A percentile compares a stretch with the other conserved stretches of the same genome.
Evolutionary conservation across 2,797 vertebrate genomes (phyloP).

Genomic region (Pelodytes ibericus): DNA sequence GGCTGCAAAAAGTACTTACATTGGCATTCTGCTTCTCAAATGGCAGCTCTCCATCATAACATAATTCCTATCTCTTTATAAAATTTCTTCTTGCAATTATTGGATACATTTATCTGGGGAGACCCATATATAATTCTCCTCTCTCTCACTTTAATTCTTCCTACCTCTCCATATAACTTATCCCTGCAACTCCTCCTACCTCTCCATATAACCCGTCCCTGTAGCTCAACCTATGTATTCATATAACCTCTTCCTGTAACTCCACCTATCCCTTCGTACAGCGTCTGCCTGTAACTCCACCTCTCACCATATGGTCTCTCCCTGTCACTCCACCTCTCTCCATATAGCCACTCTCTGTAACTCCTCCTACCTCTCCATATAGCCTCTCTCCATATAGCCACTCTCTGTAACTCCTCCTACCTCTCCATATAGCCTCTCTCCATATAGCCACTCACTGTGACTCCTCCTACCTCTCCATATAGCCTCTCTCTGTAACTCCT

Average conservation of each 20-base stretch:
- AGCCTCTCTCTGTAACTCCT: background rate
- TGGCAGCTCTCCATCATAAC: too few species aligned
- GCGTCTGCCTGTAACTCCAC: background rate
- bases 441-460: background rate
- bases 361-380: constrained; percentile 1
- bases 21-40: too few species aligned
- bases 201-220: background rate
- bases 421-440: background rate
- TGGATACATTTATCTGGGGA: too few species aligned
- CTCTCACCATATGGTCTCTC: background rate
- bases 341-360: background rate
- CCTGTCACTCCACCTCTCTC: background rate
- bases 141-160: too few species aligned
- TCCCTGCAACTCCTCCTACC: background rate
- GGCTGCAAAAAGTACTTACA: too few species aligned
- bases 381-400: background rate
- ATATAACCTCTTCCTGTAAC: background rate
- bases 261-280: background rate
- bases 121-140: too few species aligned
- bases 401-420: background rate
- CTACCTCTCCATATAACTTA: too few species aligned
- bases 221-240: background rate
- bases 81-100: background rate
- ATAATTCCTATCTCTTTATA: background rate
- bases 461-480: background rate